A percentile compares a stretch with the other conserved stretches of the same genome.
These are phyloP conservation scores for Sander vitreus DNA, from an alignment of 2,113 vertebrate genomes.

Conservation along the genomic window DNA sequence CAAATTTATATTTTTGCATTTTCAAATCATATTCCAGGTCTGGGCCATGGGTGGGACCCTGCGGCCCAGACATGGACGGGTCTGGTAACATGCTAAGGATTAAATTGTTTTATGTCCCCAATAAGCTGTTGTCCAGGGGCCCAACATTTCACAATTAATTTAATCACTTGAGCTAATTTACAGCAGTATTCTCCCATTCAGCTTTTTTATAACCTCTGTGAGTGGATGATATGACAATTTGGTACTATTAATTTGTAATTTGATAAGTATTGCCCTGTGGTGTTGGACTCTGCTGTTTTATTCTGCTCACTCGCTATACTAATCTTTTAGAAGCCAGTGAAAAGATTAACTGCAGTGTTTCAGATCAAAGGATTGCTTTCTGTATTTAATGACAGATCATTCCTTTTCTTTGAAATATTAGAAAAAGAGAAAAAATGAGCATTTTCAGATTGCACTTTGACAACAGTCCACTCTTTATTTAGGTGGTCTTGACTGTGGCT, in stretches of 20 bases:
- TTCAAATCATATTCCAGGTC: neutral
- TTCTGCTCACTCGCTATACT: slow-evolving; percentile 28
- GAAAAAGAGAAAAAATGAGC: slow-evolving; percentile 3
- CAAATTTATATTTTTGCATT: neutral
- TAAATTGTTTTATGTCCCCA: neutral
- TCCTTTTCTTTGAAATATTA: slow-evolving; percentile 48
- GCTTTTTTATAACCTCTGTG: slow-evolving; percentile 20
- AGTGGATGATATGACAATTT: slow-evolving; percentile 26
- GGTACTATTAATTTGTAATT: slow-evolving; percentile 50
- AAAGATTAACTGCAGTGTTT: slow-evolving; percentile 56
- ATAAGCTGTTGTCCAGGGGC: slow-evolving; percentile 17
- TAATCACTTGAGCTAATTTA: slow-evolving; percentile 13
- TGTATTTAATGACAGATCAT: slow-evolving; percentile 40
- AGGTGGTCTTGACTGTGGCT: slow-evolving; percentile 4
- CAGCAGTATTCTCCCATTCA: neutral
- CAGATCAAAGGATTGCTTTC: slow-evolving; percentile 55
- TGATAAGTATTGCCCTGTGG: slow-evolving; percentile 37
- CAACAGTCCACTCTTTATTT: slow-evolving; percentile 1
- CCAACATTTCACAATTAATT: neutral
- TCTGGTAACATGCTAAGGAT: neutral
- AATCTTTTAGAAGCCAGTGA: slow-evolving; percentile 43
- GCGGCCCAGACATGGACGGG: neutral
- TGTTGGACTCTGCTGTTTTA: slow-evolving; percentile 33
- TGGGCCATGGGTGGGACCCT: neutral
- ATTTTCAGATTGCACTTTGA: slow-evolving; percentile 20